Percentiles rank a stretch among this genome's conserved stretches.
Conservation (phyloP, 2,888 invertebrate genomes). For the Omphaloscelis lunosa region DNA sequence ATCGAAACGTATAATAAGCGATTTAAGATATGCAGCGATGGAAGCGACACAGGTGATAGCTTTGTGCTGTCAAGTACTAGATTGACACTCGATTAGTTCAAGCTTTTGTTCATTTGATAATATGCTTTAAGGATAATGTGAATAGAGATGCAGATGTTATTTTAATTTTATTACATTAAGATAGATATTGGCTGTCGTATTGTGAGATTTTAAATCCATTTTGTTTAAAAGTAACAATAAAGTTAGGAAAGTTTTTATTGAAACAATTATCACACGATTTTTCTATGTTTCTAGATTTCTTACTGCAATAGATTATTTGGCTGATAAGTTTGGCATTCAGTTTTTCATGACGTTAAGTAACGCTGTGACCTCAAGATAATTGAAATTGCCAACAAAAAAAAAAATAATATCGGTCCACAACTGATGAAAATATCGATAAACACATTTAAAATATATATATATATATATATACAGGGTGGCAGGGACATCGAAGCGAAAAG, state of each 20-base stretch:
- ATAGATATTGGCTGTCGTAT: background rate
- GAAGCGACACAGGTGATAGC: slow-evolving; percentile 32
- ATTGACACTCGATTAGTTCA: slow-evolving; percentile 35
- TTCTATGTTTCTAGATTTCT: background rate
- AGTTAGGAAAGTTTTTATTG: background rate
- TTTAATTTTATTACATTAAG: background rate
- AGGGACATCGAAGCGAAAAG: too few species aligned
- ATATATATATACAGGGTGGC: too few species aligned
- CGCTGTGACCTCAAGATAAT: too few species aligned
- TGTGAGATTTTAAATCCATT: background rate
- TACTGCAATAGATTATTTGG: too few species aligned
- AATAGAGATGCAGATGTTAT: slow-evolving; percentile 8
- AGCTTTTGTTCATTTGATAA: slow-evolving; percentile 11
- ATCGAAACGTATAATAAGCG: slow-evolving; percentile 11
- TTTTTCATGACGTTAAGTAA: too few species aligned
- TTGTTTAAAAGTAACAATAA: background rate
- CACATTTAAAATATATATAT: too few species aligned
- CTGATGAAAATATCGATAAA: too few species aligned
- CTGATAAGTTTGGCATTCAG: too few species aligned
- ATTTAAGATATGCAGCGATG: slow-evolving; percentile 18
- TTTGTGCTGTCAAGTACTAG: slow-evolving; percentile 31
- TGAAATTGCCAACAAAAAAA: too few species aligned
- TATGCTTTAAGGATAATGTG: background rate
- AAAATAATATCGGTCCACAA: too few species aligned
- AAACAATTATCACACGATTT: too few species aligned